Base-by-base conservation (phyloP, 2,888 invertebrate species). In the Calameuta idolon region DNA sequence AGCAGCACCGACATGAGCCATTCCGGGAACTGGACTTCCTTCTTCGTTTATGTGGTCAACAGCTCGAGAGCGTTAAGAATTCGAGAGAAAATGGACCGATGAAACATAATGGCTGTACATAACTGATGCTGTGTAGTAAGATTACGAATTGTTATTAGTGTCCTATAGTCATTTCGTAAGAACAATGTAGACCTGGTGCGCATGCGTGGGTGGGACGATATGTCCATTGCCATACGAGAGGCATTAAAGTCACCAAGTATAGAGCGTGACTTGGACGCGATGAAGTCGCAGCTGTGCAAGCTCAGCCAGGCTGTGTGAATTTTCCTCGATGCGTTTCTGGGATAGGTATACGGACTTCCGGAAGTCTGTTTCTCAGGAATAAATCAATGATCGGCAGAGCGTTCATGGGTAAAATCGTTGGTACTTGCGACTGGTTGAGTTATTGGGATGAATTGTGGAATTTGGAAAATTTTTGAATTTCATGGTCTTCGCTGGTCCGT, bases 1-100 rank as follows among this genome's bases (percentile, higher is more conserved):
- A n/a, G 12, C 3, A 71, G 9, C 31, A 33, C 15, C 31, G 71
- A 71, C 71, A 23, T 5, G 33, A 34, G 34, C 33, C 31, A 15
- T 71, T 71, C 71, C 71, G 9, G 71, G 71, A 31, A 71, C 71
- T 71, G 33, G 33, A 33, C 71, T 71, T 71, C 11, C 71, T 71
- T 71, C 5, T 71, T 31, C 71, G 71, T 33, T 71, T 31, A 34
- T 4, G 11, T 12, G 11, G 71, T 71, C 23, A 34, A 71, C 30
- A 55, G 23, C 55, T 9, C 55, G 23, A 55, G 55, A 55, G 9
- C 23, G 23, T 55, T 55, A 55, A 55, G 55, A 55, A 55, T 9
- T 23, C 0, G 23, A 23, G 23, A 9, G 15, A 40, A 55, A 55
- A 55, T 23, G 9, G 15, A 55, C 9, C 55, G 23, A 55, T 15